Evolutionary conservation across 1,140 invertebrate genomes (phyloP).

Genomic region (Cataglyphis hispanica): DNA sequence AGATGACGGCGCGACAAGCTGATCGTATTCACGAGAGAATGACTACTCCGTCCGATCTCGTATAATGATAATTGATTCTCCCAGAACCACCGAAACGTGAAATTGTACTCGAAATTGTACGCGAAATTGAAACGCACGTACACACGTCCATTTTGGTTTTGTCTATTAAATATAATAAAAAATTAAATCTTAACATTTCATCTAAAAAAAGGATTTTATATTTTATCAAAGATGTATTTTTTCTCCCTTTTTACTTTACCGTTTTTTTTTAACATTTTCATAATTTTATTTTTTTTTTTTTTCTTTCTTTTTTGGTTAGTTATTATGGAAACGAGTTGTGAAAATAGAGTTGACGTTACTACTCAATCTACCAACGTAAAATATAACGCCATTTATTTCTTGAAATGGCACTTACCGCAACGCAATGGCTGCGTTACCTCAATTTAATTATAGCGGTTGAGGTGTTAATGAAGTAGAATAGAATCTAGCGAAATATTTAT

Average conservation of each 20-base stretch:
- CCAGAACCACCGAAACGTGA: slow-evolving; percentile 23
- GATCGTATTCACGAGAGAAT: slow-evolving; percentile 18
- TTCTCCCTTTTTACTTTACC: not conserved
- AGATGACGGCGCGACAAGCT: slow-evolving; percentile 3
- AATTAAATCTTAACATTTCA: not conserved
- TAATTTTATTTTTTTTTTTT: not conserved
- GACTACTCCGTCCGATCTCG: slow-evolving; percentile 51
- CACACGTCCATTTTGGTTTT: slow-evolving; percentile 2
- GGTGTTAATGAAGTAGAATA: slow-evolving; percentile 36
- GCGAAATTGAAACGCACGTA: not conserved
- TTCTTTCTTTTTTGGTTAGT: not conserved
- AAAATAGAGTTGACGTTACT: not conserved
- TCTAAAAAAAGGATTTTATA: not conserved
- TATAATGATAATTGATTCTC: slow-evolving; percentile 60
- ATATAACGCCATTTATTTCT: not conserved
- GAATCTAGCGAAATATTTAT: slow-evolving; percentile 42
- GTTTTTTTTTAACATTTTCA: not conserved
- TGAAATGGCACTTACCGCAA: not conserved
- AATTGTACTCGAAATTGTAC: slow-evolving; percentile 33
- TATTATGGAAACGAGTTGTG: not conserved
- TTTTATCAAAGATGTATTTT: not conserved
- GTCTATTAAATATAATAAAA: not conserved
- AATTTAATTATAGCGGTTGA: slow-evolving; percentile 31
- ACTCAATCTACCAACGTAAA: not conserved
- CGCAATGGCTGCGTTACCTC: not conserved